Base-by-base conservation (phyloP, 2,113 vertebrate genomes). In the Malurus melanocephalus region DNA sequence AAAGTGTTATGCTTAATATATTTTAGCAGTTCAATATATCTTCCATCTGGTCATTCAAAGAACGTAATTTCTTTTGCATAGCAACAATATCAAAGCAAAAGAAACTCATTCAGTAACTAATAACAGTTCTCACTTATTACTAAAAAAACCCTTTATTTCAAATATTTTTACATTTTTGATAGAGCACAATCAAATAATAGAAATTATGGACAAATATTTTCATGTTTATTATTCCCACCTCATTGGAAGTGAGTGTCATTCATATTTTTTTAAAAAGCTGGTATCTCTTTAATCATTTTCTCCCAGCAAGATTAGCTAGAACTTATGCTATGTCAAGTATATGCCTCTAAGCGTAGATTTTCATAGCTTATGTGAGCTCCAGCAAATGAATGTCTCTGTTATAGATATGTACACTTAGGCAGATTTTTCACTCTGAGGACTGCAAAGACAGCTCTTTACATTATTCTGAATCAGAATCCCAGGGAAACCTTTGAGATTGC, bases 171-270 rank as follows among this genome's bases (percentile, higher is more conserved):
- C 15, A 35, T 2, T 90, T 86, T 55, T 60, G 35, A 53, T 40
- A 65, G 52, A 66, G 27, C 0, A 1, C 9, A 60, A 64, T 59
- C 1, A 17, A 27, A 74, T 80, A 85, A 71, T 21, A n/a, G 27
- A 83, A 42, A 87, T 15, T 53, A 20, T 65, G 52, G 24, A 68
- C 52, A 85, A 77, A 89, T 80, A 92, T 82, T 89, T 85, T 86
- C 38, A 16, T 43, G 18, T 42, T 67, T 71, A 16, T 80, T 74
- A 9, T 77, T 76, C 30, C 17, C 24, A 59, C 13, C 42, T 61
- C 32, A 65, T 52, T 72, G 69, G 16, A 88, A 43, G 7, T 0
- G 0, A 85, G 26, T 72, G 40, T 10, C 75, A 85, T 38, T 52
- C 69, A 77, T 33, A 43, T 6, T 32, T 85, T 85, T 67, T 82